phyloP scores from a whole-genome alignment of 2,797 vertebrate species.

The Bufotes viridis region DNA sequence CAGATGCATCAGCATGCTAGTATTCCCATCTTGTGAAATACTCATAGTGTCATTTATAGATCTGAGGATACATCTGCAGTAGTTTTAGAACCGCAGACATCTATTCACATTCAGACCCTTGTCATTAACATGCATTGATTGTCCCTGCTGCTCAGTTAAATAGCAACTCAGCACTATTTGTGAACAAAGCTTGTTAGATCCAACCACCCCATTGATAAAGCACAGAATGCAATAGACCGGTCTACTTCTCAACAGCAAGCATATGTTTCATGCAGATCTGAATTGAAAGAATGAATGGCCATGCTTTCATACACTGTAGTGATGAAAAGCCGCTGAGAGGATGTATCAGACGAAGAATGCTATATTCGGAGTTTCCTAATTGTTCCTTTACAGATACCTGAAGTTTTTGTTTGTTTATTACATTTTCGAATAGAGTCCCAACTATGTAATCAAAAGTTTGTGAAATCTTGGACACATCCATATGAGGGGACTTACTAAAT shows the following conservation, averaged over 20 bases:
- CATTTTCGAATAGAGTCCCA: background rate
- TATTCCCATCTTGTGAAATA: background rate
- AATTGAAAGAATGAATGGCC: background rate
- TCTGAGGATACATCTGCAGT: slow-evolving; percentile 27
- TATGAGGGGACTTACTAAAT: too few relatives aligned
- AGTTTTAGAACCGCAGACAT: slow-evolving; percentile 41
- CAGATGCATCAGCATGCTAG: background rate
- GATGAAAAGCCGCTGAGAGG: background rate
- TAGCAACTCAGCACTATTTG: slow-evolving; percentile 26
- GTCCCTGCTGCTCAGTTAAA: slow-evolving; percentile 18
- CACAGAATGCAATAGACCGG: background rate
- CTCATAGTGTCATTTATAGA: slow-evolving; percentile 6
- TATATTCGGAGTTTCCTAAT: background rate
- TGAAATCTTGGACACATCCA: too few relatives aligned
- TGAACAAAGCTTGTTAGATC: slow-evolving; percentile 24
- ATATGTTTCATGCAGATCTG: background rate
- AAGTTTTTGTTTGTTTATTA: background rate
- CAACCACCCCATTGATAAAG: slow-evolving; percentile 18
- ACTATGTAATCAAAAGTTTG: too few relatives aligned
- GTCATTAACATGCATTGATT: slow-evolving; percentile 54
- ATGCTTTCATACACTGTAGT: background rate
- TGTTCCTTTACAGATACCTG: background rate
- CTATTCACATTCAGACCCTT: slow-evolving; percentile 37
- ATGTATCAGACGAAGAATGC: background rate
- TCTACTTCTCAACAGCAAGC: background rate